Conservation (phyloP, 2,113 vertebrate species). For the Chamaetylas fuelleborni region DNA sequence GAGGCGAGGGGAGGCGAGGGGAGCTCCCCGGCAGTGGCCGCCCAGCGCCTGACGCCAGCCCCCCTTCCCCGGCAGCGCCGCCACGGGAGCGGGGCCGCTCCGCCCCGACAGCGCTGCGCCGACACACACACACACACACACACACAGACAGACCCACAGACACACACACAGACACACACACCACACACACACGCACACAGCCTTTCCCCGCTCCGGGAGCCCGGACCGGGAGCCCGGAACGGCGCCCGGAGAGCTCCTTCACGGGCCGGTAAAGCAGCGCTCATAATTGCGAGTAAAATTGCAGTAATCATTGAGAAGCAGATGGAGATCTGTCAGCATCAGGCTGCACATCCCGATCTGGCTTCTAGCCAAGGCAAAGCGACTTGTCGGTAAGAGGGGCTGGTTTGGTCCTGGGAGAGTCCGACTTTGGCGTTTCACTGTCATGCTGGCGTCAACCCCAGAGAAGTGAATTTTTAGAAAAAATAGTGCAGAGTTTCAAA, state of each 20-base stretch:
- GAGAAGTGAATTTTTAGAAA: background rate
- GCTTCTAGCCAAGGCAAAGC: background rate
- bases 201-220: background rate
- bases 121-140: accelerated
- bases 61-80: background rate
- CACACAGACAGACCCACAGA: too few relatives aligned
- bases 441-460: background rate
- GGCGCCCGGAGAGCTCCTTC: background rate
- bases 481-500: background rate
- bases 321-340: background rate
- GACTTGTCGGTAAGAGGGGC: background rate
- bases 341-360: background rate
- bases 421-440: accelerated
- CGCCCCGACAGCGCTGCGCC: background rate
- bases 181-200: too few relatives aligned
- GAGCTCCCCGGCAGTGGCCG: background rate
- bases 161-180: too few relatives aligned
- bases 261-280: accelerated
- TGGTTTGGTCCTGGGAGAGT: background rate
- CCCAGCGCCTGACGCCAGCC: background rate
- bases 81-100: background rate
- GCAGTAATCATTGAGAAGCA: accelerated
- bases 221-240: background rate
- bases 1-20: background rate
- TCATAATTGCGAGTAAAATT: accelerated